phyloP scores from a whole-genome alignment of 2,888 invertebrate species.

The Cryptocephalus primarius region DNA sequence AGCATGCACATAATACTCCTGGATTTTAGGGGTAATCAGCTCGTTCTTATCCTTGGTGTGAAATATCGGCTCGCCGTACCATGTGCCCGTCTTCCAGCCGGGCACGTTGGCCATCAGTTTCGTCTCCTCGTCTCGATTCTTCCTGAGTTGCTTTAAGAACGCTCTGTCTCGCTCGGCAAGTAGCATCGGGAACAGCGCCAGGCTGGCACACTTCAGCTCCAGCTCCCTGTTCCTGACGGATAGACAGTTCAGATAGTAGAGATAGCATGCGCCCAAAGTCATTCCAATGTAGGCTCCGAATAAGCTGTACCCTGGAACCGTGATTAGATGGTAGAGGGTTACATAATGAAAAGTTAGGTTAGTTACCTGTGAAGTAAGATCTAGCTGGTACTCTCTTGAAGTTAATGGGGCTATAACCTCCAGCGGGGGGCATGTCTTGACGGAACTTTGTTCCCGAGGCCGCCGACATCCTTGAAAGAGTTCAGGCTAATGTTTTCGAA shows the following conservation, averaged over 20 bases:
- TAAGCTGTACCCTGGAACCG: conserved; percentile 47
- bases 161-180: conserved; percentile 77
- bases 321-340: conserved; percentile 4
- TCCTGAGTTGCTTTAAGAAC: conserved; percentile 67
- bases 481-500: background rate
- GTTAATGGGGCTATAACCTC: conserved; percentile 75
- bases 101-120: conserved; percentile 83
- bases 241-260: conserved; percentile 47
- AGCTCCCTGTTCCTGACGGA: conserved; percentile 45
- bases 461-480: background rate
- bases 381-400: conserved; percentile 63
- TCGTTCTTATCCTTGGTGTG: conserved; percentile 54
- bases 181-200: conserved; percentile 67
- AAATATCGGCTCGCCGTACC: conserved; percentile 74
- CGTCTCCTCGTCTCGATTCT: conserved; percentile 73
- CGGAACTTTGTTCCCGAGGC: conserved; percentile 31
- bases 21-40: conserved; percentile 50
- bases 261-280: conserved; percentile 45
- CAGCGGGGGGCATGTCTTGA: conserved; percentile 90
- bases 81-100: conserved; percentile 86
- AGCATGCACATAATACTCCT: conserved; percentile 64
- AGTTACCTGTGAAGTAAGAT: conserved; percentile 54
- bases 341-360: conserved; percentile 12
- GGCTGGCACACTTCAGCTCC: conserved; percentile 66
- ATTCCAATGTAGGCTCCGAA: conserved; percentile 49